phyloP scores from a whole-genome alignment of 1,140 invertebrate species.

The Eriocheir sinensis region DNA sequence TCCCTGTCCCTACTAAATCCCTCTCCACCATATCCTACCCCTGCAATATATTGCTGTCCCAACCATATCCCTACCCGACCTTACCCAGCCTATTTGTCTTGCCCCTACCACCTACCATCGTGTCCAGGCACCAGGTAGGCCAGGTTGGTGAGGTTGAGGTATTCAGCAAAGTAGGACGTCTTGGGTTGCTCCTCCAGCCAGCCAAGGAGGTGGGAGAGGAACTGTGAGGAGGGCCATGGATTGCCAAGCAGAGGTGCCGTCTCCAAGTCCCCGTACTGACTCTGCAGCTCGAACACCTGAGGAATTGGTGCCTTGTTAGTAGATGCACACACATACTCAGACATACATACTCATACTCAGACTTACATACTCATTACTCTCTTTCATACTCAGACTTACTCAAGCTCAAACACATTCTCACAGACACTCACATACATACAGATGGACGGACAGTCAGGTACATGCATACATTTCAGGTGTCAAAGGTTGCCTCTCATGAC shows the following conservation, averaged over 20 bases:
- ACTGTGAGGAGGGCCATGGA: conserved; percentile 71
- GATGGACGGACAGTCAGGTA: background rate
- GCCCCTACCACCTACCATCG: conserved; percentile 34
- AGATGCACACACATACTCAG: background rate
- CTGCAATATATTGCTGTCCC: conserved; percentile 84
- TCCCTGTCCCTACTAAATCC: background rate
- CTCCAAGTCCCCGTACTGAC: conserved; percentile 83
- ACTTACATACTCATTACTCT: background rate
- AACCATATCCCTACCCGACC: conserved; percentile 85
- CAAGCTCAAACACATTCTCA: too few species aligned
- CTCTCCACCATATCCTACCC: background rate
- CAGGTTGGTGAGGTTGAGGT: conserved; percentile 72
- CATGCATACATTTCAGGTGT: background rate
- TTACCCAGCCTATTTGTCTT: conserved; percentile 15
- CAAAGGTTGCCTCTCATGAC: background rate
- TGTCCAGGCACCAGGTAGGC: conserved; percentile 68
- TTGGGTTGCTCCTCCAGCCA: conserved; percentile 28
- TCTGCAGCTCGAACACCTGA: conserved; percentile 82
- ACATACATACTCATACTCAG: background rate
- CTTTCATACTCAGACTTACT: background rate
- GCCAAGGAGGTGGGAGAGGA: conserved; percentile 69
- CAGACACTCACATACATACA: background rate
- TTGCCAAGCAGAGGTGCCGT: conserved; percentile 83
- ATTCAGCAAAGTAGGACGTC: conserved; percentile 63
- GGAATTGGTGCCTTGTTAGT: background rate